These are phyloP conservation scores for Clarias pachynema DNA, from an alignment of 2,797 vertebrate species.

Conservation along the genomic window DNA sequence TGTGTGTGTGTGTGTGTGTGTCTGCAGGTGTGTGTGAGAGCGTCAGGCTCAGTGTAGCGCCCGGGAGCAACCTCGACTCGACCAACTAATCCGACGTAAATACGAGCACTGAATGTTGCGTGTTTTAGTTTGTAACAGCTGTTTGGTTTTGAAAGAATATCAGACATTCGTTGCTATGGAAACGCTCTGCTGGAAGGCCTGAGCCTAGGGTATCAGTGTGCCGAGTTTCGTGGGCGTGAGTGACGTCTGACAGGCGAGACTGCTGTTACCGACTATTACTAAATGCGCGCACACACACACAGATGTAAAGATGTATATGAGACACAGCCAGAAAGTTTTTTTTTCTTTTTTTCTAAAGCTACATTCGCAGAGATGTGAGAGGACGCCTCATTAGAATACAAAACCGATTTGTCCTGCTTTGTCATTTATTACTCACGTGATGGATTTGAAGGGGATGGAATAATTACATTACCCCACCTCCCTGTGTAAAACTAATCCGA, in stretches of 20 bases:
- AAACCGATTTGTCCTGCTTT: background rate
- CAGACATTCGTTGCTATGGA: slow-evolving; percentile 15
- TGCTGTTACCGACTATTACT: background rate
- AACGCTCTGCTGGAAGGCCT: slow-evolving; percentile 11
- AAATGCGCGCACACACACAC: background rate
- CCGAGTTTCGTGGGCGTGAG: slow-evolving; percentile 2
- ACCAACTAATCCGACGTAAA: background rate
- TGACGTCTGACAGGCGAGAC: slow-evolving; percentile 1
- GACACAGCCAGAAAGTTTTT: background rate
- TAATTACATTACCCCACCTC: slow-evolving; percentile 13
- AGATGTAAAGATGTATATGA: background rate
- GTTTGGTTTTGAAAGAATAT: background rate
- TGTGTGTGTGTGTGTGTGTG: background rate
- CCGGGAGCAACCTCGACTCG: background rate
- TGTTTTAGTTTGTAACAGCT: background rate
- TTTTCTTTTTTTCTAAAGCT: too few species aligned
- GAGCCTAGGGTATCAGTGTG: background rate
- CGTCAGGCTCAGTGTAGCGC: background rate
- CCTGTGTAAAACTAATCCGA: background rate
- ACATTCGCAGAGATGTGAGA: too few species aligned
- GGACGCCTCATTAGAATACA: background rate
- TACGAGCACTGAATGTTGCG: background rate
- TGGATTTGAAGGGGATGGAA: background rate
- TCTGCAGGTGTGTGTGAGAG: background rate
- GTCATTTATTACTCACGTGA: slow-evolving; percentile 2